Conservation (phyloP, 2,888 invertebrate genomes). For the Drosophila nigritarsus region DNA sequence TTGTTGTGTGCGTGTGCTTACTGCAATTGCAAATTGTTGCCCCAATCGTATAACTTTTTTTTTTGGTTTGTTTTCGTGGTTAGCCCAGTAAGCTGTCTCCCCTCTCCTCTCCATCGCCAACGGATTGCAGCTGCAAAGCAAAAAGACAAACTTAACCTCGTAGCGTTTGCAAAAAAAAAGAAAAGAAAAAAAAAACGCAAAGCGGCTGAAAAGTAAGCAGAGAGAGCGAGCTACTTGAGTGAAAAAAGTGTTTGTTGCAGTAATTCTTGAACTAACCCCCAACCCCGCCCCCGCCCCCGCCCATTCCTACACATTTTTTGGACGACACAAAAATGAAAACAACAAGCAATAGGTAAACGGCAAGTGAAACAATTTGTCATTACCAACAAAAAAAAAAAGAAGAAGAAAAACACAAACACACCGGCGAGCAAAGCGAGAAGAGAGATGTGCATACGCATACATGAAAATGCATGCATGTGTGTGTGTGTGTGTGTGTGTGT, state of each 20-base stretch:
- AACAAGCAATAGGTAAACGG: conserved; percentile 25
- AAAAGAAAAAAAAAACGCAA: conserved; percentile 31
- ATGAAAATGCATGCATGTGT: neutral
- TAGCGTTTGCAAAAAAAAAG: conserved; percentile 56
- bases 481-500: too few species aligned
- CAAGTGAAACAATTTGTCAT: conserved; percentile 28
- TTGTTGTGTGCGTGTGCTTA: conserved; percentile 46
- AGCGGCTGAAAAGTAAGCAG: conserved; percentile 36
- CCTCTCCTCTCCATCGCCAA: conserved; percentile 35
- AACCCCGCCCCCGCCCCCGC: neutral
- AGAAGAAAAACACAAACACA: conserved; percentile 25
- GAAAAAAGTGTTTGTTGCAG: conserved; percentile 55
- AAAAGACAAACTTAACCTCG: conserved; percentile 76
- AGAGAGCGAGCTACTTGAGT: conserved; percentile 43
- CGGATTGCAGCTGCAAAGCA: conserved; percentile 57
- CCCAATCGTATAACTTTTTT: conserved; percentile 42
- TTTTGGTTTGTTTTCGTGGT: conserved; percentile 55
- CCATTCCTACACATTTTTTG: conserved; percentile 2
- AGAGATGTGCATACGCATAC: conserved; percentile 5
- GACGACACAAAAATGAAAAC: conserved; percentile 14
- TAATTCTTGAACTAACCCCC: conserved; percentile 19
- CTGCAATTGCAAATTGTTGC: conserved; percentile 49
- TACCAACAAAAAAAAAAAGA: conserved; percentile 16
- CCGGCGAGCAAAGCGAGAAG: conserved; percentile 44
- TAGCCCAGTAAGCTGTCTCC: conserved; percentile 32